Evolutionary conservation across 2,113 vertebrate species (phyloP).

Genomic region (Lophura nycthemera): DNA sequence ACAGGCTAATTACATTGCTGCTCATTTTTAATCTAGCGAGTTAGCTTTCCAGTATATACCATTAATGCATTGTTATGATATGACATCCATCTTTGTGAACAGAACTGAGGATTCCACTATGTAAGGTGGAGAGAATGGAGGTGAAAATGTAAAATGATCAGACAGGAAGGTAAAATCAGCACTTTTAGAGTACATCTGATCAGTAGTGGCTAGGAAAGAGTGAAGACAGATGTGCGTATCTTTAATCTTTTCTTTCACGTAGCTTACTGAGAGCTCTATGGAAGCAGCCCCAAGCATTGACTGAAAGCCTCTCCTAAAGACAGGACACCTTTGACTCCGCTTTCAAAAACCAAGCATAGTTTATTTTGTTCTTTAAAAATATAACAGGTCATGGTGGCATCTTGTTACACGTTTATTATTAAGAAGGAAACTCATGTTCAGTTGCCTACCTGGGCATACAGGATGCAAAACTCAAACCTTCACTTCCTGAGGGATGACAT

Average conservation of each 20-base stretch:
- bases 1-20: background rate
- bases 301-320: background rate
- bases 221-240: background rate
- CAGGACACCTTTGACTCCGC: background rate
- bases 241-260: background rate
- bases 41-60: background rate
- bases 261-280: background rate
- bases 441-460: background rate
- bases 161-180: background rate
- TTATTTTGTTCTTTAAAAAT: background rate
- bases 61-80: background rate
- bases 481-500: fast-evolving
- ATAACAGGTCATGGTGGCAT: background rate
- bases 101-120: background rate
- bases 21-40: background rate
- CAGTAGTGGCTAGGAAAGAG: background rate
- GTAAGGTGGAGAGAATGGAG: background rate
- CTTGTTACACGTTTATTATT: background rate
- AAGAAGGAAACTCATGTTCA: fast-evolving
- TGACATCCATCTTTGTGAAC: background rate
- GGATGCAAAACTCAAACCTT: background rate
- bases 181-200: background rate
- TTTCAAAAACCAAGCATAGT: background rate
- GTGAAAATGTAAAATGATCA: background rate
- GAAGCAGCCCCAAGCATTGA: background rate